Evolutionary conservation across 2,797 vertebrate genomes (phyloP).

Genomic region (Hozukius guyotensis): DNA sequence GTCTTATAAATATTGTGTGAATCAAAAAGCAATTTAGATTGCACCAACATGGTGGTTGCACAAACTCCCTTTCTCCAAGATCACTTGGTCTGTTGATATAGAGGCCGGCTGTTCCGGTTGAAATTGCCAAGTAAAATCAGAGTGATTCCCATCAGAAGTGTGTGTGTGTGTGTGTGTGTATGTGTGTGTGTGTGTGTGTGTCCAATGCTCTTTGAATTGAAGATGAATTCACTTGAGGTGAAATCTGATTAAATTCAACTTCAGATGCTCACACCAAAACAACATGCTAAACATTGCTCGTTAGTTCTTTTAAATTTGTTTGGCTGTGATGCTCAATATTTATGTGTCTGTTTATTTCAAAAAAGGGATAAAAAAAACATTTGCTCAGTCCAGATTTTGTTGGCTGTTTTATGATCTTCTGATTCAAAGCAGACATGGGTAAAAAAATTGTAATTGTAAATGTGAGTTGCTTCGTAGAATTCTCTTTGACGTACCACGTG

Average conservation of each 20-base stretch:
- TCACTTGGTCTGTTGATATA: slow-evolving; percentile 50
- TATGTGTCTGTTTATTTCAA: background rate
- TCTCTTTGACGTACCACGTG: background rate
- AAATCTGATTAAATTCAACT: slow-evolving; percentile 30
- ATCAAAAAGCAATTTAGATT: slow-evolving; percentile 51
- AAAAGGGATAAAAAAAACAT: background rate
- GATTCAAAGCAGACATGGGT: slow-evolving; percentile 9
- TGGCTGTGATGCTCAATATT: background rate
- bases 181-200: slow-evolving; percentile 16
- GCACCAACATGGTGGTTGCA: slow-evolving; percentile 7
- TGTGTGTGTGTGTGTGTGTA: slow-evolving; percentile 10
- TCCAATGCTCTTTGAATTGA: slow-evolving; percentile 21
- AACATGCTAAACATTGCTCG: background rate
- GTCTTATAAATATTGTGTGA: slow-evolving; percentile 27
- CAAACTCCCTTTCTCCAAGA: slow-evolving; percentile 15
- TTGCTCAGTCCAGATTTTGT: background rate
- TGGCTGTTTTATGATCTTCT: background rate
- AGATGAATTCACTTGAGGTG: slow-evolving; percentile 34
- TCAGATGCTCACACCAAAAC: slow-evolving; percentile 10
- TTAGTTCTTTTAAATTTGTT: slow-evolving; percentile 12
- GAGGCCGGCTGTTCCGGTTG: slow-evolving; percentile 10
- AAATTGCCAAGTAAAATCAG: slow-evolving; percentile 27
- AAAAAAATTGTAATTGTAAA: background rate
- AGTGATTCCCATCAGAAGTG: slow-evolving; percentile 33
- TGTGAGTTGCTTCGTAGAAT: background rate